A percentile compares a stretch with the other conserved stretches of the same genome.
Conservation (phyloP, 2,113 vertebrate genomes). For the Peromyscus leucopus region DNA sequence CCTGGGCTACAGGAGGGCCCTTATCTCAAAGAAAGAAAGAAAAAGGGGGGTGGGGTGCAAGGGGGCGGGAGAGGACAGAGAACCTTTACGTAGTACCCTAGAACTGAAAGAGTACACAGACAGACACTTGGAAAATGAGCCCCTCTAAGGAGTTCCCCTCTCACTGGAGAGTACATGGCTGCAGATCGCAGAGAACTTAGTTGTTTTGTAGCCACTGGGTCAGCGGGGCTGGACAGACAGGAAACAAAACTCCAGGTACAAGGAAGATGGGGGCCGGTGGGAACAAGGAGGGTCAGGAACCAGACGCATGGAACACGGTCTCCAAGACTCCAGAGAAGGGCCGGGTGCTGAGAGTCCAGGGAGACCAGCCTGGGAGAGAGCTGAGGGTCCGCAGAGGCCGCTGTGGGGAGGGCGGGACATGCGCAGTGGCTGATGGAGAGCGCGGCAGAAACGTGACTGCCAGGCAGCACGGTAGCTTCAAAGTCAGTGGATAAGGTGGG, state of each 20-base stretch:
- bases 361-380: not conserved
- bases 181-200: not conserved
- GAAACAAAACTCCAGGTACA: not conserved
- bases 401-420: not conserved
- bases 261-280: too few relatives aligned
- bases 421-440: not conserved
- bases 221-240: not conserved
- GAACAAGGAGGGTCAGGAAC: not conserved
- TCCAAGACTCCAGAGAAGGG: not conserved
- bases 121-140: not conserved
- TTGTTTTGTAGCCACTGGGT: not conserved
- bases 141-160: not conserved
- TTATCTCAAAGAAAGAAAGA: not conserved
- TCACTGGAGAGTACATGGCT: not conserved
- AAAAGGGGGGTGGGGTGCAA: not conserved
- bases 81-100: not conserved
- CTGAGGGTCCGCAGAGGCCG: not conserved
- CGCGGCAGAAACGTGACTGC: not conserved
- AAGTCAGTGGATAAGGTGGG: not conserved
- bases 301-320: not conserved
- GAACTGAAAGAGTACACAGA: not conserved
- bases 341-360: not conserved
- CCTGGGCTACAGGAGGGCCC: not conserved
- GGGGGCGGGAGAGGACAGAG: not conserved
- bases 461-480: not conserved